Percentiles rank a stretch among this genome's conserved stretches.
Evolutionary conservation across 2,888 invertebrate genomes (phyloP).

Genomic region (Lycaena phlaeas): DNA sequence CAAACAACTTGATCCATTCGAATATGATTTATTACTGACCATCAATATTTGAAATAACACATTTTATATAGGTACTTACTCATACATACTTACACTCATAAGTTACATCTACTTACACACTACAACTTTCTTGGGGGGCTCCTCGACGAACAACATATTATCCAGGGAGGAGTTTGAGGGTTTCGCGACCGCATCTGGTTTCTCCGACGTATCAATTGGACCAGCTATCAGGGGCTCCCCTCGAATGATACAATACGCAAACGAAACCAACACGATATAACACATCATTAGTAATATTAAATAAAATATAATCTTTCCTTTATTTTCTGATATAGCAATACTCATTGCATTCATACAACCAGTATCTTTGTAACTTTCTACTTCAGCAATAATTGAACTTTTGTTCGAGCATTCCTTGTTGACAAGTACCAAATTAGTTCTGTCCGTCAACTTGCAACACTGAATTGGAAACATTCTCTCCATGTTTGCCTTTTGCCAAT

Average conservation of each 20-base stretch:
- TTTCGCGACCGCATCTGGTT: conserved; percentile 19
- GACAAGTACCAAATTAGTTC: conserved; percentile 31
- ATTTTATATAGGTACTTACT: too few relatives aligned
- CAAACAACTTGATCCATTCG: too few relatives aligned
- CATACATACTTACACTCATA: too few relatives aligned
- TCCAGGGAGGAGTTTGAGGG: conserved; percentile 32
- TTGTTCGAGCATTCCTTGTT: conserved; percentile 35
- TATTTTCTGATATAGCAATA: conserved; percentile 33
- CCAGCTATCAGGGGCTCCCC: conserved; percentile 41
- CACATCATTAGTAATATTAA: conserved; percentile 27
- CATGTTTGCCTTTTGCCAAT: conserved; percentile 38
- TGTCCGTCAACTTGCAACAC: conserved; percentile 45
- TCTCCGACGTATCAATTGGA: conserved; percentile 24
- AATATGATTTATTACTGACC: too few relatives aligned
- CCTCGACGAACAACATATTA: conserved; percentile 43
- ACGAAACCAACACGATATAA: conserved; percentile 37
- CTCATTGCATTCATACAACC: conserved; percentile 46
- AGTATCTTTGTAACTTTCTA: conserved; percentile 27
- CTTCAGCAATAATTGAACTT: conserved; percentile 19
- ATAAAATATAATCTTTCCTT: conserved; percentile 38
- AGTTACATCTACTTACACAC: too few relatives aligned
- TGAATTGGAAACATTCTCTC: conserved; percentile 41
- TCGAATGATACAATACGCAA: conserved; percentile 45
- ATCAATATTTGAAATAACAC: too few relatives aligned
- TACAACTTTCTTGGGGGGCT: conserved; percentile 47